Evolutionary conservation across 1,140 invertebrate genomes (phyloP).

Genomic region (Drosophila tropicalis): DNA sequence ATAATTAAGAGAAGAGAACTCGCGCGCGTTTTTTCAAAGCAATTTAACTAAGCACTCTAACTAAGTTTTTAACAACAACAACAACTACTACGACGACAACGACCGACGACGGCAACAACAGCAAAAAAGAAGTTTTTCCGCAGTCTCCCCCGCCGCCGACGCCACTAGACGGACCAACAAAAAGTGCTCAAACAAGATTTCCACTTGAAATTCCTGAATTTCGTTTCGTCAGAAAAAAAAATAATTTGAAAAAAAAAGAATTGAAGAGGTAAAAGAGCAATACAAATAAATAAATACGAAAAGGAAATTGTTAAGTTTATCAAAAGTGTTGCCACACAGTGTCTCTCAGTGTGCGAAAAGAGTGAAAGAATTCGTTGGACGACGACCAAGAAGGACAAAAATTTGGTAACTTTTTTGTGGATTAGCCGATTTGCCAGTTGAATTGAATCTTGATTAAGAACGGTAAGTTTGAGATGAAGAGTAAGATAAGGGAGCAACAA

Average conservation of each 20-base stretch:
- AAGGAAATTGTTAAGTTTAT: slow-evolving; percentile 32
- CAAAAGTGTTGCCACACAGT: slow-evolving; percentile 22
- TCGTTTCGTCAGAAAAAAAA: slow-evolving; percentile 51
- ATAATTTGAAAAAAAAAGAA: neutral
- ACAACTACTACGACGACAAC: neutral
- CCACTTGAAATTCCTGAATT: slow-evolving; percentile 82
- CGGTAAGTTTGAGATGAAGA: slow-evolving; percentile 10
- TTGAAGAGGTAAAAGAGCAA: slow-evolving; percentile 47
- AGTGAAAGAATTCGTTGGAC: slow-evolving; percentile 16
- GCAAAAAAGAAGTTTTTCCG: slow-evolving; percentile 33
- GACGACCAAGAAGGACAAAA: neutral
- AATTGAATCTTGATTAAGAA: slow-evolving; percentile 10
- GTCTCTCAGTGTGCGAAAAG: slow-evolving; percentile 36
- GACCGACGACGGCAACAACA: neutral
- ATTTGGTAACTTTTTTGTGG: slow-evolving; percentile 9
- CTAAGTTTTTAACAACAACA: slow-evolving; percentile 47
- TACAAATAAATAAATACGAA: slow-evolving; percentile 55
- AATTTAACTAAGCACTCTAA: slow-evolving; percentile 44
- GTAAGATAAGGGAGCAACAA: neutral
- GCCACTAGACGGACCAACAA: slow-evolving; percentile 45
- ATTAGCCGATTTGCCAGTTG: slow-evolving; percentile 14
- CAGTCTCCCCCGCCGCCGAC: slow-evolving; percentile 37
- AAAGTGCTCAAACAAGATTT: slow-evolving; percentile 81
- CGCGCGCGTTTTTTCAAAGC: slow-evolving; percentile 38
- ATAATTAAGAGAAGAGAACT: slow-evolving; percentile 29